Conservation (phyloP, 2,888 invertebrate species). For the Ypsolopha sequella region DNA sequence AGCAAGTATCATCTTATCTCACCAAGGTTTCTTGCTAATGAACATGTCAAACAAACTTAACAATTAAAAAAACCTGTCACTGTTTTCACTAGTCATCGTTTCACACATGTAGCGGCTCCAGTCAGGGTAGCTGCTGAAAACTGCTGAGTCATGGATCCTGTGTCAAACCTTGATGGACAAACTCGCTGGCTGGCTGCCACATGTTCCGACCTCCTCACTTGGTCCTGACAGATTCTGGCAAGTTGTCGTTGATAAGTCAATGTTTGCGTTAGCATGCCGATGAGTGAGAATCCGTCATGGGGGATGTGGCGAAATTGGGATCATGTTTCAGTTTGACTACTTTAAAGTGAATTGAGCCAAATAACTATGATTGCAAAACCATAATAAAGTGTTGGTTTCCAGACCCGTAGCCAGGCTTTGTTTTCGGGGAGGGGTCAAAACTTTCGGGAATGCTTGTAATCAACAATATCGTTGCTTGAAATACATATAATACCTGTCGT, state of each 20-base stretch:
- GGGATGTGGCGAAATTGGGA: background rate
- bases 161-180: constrained; percentile 64
- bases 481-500: too few species aligned
- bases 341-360: too few species aligned
- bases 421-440: too few species aligned
- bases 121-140: constrained; percentile 21
- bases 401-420: too few species aligned
- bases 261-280: background rate
- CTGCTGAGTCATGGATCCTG: constrained; percentile 53
- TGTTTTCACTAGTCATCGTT: constrained; percentile 44
- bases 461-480: too few species aligned
- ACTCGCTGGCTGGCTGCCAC: constrained; percentile 44
- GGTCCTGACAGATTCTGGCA: background rate
- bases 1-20: too few species aligned
- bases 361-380: too few species aligned
- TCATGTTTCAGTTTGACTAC: too few species aligned
- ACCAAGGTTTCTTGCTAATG: too few species aligned
- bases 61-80: constrained; percentile 57
- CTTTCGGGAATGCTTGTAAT: too few species aligned
- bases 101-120: constrained; percentile 42
- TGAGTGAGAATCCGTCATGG: background rate
- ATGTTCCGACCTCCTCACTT: constrained; percentile 21
- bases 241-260: background rate
- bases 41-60: constrained; percentile 11
- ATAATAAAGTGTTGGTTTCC: too few species aligned